Evolutionary conservation across 1,140 invertebrate species (phyloP).

Genomic region (Drosophila bocqueti): DNA sequence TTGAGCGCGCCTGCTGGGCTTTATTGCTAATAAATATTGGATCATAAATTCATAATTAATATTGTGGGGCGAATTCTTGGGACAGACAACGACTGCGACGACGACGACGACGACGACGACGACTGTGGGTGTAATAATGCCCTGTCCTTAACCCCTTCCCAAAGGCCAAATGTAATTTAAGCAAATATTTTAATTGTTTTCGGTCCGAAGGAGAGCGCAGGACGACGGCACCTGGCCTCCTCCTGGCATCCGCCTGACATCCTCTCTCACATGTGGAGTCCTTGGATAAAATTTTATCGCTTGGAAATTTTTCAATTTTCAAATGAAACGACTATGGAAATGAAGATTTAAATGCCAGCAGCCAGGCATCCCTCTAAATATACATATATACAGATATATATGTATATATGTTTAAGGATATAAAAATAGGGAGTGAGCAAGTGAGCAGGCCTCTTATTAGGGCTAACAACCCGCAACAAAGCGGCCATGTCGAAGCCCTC

Average conservation of each 20-base stretch:
- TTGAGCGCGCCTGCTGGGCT: slow-evolving; percentile 65
- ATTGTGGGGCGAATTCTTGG: slow-evolving; percentile 42
- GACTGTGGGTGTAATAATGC: slow-evolving; percentile 1
- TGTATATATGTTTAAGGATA: too few species aligned
- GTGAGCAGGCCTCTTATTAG: slow-evolving; percentile 69
- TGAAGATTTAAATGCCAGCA: slow-evolving; percentile 41
- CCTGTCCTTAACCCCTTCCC: slow-evolving; percentile 12
- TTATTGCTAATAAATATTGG: slow-evolving; percentile 79
- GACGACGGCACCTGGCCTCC: slow-evolving; percentile 10
- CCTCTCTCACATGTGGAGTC: slow-evolving; percentile 13
- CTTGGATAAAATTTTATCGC: slow-evolving; percentile 70
- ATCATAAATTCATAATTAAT: slow-evolving; percentile 83
- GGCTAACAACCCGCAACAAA: slow-evolving; percentile 80
- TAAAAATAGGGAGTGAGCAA: slow-evolving; percentile 13
- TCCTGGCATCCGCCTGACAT: neutral
- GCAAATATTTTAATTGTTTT: slow-evolving; percentile 80
- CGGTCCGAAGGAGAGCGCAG: slow-evolving; percentile 26
- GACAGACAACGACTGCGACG: neutral
- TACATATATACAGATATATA: neutral
- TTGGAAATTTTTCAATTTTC: slow-evolving; percentile 80
- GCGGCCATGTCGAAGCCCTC: slow-evolving; percentile 43
- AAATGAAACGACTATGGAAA: slow-evolving; percentile 51
- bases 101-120: neutral
- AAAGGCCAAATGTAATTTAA: slow-evolving; percentile 59
- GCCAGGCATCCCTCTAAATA: neutral